A percentile compares a stretch with the other conserved stretches of the same genome.
Evolutionary conservation across 1,140 invertebrate genomes (phyloP).

Genomic region (Micrasema minimum): DNA sequence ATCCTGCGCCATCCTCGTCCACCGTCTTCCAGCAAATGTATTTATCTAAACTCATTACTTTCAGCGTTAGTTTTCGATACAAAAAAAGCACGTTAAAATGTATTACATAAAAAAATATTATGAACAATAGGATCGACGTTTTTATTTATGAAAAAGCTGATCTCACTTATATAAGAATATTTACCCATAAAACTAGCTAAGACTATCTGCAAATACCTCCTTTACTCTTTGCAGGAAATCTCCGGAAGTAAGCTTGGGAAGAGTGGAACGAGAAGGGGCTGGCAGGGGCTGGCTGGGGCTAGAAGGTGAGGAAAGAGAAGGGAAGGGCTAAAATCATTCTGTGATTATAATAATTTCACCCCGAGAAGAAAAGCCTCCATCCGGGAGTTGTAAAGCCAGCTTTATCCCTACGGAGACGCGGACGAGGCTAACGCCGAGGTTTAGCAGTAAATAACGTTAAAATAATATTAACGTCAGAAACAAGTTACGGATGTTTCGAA

Average conservation of each 20-base stretch:
- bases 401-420: conserved; percentile 27
- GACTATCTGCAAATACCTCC: too few relatives aligned
- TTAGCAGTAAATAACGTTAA: conserved; percentile 36
- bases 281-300: background rate
- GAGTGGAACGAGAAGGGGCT: background rate
- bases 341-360: conserved; percentile 48
- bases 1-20: too few relatives aligned
- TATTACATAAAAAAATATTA: too few relatives aligned
- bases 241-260: background rate
- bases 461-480: conserved; percentile 32
- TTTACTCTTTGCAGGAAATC: too few relatives aligned
- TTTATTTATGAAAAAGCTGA: too few relatives aligned
- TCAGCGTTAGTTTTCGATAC: too few relatives aligned
- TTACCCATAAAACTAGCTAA: too few relatives aligned
- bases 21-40: too few relatives aligned
- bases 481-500: conserved; percentile 8
- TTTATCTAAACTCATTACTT: too few relatives aligned
- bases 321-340: conserved; percentile 34
- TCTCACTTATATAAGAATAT: too few relatives aligned
- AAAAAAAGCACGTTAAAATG: too few relatives aligned
- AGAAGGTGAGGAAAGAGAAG: background rate
- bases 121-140: too few relatives aligned
- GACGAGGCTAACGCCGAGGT: conserved; percentile 18
- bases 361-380: conserved; percentile 39
- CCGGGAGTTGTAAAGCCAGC: conserved; percentile 24